Conservation (phyloP, 2,888 invertebrate species). For the Cerastis rubricosa region DNA sequence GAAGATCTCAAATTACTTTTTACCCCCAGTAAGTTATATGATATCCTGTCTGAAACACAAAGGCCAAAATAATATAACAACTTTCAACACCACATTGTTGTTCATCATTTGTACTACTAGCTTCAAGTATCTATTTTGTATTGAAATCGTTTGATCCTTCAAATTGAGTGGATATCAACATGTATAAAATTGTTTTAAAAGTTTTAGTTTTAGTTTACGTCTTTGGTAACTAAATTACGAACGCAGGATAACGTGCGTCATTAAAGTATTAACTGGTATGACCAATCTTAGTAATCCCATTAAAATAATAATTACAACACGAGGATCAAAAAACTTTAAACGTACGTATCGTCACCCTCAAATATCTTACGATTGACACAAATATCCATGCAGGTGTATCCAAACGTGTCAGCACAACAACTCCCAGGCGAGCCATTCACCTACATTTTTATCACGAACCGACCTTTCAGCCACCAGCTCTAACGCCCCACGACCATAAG, state of each 20-base stretch:
- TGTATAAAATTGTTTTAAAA: not conserved
- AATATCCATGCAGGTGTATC: slow-evolving; percentile 4
- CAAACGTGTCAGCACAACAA: not conserved
- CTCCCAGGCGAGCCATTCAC: slow-evolving; percentile 17
- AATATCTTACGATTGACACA: slow-evolving; percentile 11
- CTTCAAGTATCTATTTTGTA: not conserved
- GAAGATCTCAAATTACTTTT: not conserved
- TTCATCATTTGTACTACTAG: not conserved
- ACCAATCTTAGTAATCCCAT: not conserved
- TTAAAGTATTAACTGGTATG: not conserved
- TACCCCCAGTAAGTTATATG: not conserved
- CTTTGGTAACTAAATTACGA: not conserved
- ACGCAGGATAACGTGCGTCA: not conserved
- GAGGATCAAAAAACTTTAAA: not conserved
- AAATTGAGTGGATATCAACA: not conserved
- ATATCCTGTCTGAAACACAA: not conserved
- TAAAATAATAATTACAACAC: not conserved
- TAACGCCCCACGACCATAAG: not conserved
- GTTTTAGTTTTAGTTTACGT: not conserved
- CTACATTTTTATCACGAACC: slow-evolving; percentile 25
- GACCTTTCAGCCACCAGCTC: slow-evolving; percentile 4
- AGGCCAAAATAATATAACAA: not conserved
- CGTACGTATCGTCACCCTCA: slow-evolving; percentile 5
- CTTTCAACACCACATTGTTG: not conserved
- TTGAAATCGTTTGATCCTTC: not conserved